Percentiles rank a stretch among this genome's conserved stretches.
phyloP scores from a whole-genome alignment of 2,797 vertebrate species.

The Monodelphis domestica region DNA sequence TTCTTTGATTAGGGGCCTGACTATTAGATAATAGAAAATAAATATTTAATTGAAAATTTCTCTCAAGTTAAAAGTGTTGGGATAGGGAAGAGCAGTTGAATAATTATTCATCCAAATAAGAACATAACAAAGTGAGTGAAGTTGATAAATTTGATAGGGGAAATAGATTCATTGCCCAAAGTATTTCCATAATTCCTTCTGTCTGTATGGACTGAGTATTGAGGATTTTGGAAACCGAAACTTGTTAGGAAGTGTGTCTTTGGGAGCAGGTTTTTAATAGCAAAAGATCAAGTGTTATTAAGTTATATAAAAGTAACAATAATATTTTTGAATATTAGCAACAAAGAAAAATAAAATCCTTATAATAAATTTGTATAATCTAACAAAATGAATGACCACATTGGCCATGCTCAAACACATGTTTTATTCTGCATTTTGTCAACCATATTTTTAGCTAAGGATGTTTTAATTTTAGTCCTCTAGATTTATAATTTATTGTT shows the following conservation, averaged over 20 bases:
- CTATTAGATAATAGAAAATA: background rate
- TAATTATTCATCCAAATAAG: background rate
- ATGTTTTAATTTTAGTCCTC: background rate
- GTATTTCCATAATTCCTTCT: background rate
- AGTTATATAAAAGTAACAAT: background rate
- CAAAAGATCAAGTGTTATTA: background rate
- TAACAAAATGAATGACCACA: background rate
- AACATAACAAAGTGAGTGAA: background rate
- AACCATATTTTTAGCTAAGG: background rate
- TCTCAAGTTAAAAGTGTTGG: background rate
- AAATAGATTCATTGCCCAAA: background rate
- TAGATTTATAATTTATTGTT: background rate
- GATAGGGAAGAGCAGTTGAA: background rate
- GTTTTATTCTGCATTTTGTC: background rate
- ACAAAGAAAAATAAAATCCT: background rate
- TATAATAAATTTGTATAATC: background rate
- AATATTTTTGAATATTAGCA: background rate
- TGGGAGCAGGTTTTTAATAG: background rate
- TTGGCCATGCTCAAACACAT: background rate
- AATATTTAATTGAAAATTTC: background rate
- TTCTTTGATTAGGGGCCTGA: background rate
- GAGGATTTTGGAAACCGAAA: background rate
- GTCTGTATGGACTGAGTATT: background rate
- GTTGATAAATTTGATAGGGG: background rate
- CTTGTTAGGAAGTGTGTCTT: background rate